A percentile compares a stretch with the other conserved stretches of the same genome.
Conservation (phyloP, 2,113 vertebrate genomes). For the Marmota flaviventris region DNA sequence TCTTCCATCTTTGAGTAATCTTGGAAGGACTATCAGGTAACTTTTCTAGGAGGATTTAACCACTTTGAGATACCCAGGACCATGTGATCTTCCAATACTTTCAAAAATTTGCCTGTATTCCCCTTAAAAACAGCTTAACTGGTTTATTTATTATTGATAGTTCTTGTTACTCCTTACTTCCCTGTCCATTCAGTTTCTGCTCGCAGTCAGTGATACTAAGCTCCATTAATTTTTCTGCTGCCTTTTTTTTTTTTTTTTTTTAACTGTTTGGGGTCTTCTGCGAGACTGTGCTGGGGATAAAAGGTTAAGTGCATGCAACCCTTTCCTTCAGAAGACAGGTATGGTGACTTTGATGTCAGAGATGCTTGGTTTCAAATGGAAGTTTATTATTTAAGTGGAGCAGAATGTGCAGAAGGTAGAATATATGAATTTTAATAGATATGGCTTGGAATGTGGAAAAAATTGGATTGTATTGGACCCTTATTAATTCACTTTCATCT, state of each 20-base stretch:
- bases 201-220: background rate
- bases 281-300: background rate
- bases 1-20: background rate
- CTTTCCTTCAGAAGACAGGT: background rate
- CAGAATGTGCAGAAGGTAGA: background rate
- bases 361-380: background rate
- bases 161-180: background rate
- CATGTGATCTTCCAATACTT: background rate
- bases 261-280: background rate
- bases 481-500: conserved; percentile 59
- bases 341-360: background rate
- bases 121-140: conserved; percentile 2
- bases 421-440: background rate
- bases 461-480: background rate
- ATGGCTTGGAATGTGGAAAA: background rate
- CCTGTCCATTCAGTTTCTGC: background rate
- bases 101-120: background rate
- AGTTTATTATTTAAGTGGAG: background rate
- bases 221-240: conserved; percentile 24
- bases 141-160: conserved; percentile 25
- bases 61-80: background rate
- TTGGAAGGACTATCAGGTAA: background rate
- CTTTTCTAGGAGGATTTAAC: background rate
- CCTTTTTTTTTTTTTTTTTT: background rate
- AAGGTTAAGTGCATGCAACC: background rate